phyloP scores from a whole-genome alignment of 1,140 invertebrate species.

The Eulimnadia texana region DNA sequence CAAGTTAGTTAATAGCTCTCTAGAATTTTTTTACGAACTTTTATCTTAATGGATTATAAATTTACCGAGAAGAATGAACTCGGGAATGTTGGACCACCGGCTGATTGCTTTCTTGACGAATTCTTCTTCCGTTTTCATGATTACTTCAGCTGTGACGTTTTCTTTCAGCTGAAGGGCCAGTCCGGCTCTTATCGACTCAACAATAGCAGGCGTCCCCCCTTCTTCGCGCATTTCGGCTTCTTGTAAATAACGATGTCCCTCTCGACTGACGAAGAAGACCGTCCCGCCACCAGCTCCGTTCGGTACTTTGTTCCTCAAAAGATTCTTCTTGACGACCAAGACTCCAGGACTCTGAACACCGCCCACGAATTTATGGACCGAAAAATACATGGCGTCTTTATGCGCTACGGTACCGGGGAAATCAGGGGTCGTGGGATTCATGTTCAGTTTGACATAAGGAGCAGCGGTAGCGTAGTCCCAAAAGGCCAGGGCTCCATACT shows the following conservation, averaged over 20 bases:
- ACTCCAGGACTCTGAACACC: conserved; percentile 74
- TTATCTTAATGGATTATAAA: too few relatives aligned
- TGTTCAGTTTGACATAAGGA: conserved; percentile 62
- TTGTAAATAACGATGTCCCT: conserved; percentile 40
- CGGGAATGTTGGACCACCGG: conserved; percentile 43
- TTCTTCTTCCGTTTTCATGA: conserved; percentile 52
- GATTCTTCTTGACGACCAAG: conserved; percentile 46
- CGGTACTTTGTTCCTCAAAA: conserved; percentile 41
- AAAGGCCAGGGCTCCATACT: conserved; percentile 64
- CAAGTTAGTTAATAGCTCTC: too few relatives aligned
- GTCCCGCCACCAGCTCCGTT: conserved; percentile 42
- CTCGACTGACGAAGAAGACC: conserved; percentile 43
- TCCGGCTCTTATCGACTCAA: conserved; percentile 69
- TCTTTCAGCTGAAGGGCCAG: conserved; percentile 75
- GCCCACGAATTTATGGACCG: conserved; percentile 79
- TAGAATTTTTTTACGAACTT: too few relatives aligned
- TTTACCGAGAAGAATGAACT: conserved; percentile 59
- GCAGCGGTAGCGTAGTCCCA: conserved; percentile 84
- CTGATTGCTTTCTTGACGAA: conserved; percentile 21
- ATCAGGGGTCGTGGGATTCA: conserved; percentile 61
- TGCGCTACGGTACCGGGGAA: conserved; percentile 43
- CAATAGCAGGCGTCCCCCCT: conserved; percentile 66
- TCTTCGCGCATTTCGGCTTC: conserved; percentile 58
- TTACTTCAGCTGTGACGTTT: conserved; percentile 53
- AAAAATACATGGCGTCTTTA: conserved; percentile 84